phyloP scores from a whole-genome alignment of 2,888 invertebrate genomes.

The Drosophila cognata region DNA sequence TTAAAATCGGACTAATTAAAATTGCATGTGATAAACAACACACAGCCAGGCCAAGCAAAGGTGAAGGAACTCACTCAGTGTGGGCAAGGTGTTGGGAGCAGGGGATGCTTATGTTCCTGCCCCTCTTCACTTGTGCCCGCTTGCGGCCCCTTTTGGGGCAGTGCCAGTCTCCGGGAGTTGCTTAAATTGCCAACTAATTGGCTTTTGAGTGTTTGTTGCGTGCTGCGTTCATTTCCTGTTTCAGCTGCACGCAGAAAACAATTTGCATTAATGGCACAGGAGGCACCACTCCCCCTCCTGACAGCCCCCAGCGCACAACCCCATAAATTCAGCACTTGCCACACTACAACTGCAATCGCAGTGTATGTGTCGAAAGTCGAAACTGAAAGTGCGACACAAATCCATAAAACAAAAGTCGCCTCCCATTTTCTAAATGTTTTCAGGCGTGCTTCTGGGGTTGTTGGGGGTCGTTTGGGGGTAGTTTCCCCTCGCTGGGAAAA shows the following conservation, averaged over 20 bases:
- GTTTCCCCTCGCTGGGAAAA: background rate
- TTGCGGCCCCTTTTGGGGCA: background rate
- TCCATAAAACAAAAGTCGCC: constrained; percentile 44
- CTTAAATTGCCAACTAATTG: constrained; percentile 63
- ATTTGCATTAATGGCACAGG: constrained; percentile 66
- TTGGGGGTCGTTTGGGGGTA: constrained; percentile 2
- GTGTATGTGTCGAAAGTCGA: constrained; percentile 54
- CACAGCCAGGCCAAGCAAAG: constrained; percentile 4
- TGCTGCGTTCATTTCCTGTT: constrained; percentile 71
- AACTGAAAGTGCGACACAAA: constrained; percentile 62
- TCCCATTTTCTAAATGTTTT: constrained; percentile 18
- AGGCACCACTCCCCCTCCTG: background rate
- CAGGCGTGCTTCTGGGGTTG: constrained; percentile 8
- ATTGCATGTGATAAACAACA: constrained; percentile 54
- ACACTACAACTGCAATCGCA: constrained; percentile 1
- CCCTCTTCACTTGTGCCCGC: too few relatives aligned
- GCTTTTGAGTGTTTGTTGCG: constrained; percentile 59
- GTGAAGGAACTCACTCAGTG: constrained; percentile 34
- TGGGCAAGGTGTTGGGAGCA: background rate
- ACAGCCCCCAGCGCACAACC: background rate
- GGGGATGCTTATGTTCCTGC: background rate
- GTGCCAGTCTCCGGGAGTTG: constrained; percentile 31
- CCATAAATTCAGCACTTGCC: constrained; percentile 31
- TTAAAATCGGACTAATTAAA: constrained; percentile 67
- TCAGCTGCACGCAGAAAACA: constrained; percentile 54